phyloP scores from a whole-genome alignment of 2,888 invertebrate genomes.

The Scaptodrosophila latifasciaeformis region DNA sequence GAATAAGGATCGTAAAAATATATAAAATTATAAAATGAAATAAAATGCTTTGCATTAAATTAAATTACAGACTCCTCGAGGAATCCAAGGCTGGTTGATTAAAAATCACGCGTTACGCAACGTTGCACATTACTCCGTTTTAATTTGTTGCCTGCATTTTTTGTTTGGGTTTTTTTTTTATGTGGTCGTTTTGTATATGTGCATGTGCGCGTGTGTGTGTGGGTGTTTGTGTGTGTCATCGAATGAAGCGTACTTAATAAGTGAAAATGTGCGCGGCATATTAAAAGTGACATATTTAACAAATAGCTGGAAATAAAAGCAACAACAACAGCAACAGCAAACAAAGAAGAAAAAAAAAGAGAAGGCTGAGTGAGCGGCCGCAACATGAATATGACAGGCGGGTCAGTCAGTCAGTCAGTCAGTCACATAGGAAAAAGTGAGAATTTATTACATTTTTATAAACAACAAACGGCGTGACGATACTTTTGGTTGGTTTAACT shows the following conservation, averaged over 20 bases:
- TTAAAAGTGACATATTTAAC: conserved; percentile 61
- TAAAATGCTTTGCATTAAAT: conserved; percentile 41
- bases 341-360: neutral
- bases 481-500: conserved; percentile 2
- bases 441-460: conserved; percentile 45
- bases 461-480: conserved; percentile 25
- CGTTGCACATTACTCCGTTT: conserved; percentile 35
- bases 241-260: conserved; percentile 56
- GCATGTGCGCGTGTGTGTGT: no score
- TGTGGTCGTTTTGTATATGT: neutral
- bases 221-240: conserved; percentile 10
- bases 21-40: no score
- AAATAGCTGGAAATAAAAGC: conserved; percentile 43
- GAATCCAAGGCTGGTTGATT: conserved; percentile 37
- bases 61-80: conserved; percentile 25
- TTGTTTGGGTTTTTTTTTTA: neutral
- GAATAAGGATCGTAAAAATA: no score
- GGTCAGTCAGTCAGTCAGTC: neutral
- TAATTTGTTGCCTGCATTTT: conserved; percentile 18
- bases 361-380: no score
- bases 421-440: conserved; percentile 11
- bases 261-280: conserved; percentile 55
- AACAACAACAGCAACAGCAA: conserved; percentile 18
- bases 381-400: conserved; percentile 46
- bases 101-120: conserved; percentile 57